Conservation (phyloP, 2,113 vertebrate species). For the Carassius gibelio region DNA sequence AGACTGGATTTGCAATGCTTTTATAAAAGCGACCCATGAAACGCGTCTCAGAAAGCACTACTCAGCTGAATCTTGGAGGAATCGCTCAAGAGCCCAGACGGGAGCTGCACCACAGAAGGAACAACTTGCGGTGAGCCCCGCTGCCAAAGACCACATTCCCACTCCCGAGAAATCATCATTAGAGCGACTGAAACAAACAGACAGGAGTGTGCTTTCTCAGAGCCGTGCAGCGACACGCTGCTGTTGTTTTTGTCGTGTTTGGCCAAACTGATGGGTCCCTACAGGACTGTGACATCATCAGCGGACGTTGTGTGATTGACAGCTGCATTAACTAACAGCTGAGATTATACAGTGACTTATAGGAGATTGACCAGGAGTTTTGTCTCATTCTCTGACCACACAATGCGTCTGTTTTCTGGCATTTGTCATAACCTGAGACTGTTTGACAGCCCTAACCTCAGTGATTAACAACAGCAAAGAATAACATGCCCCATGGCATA, state of each 20-base stretch:
- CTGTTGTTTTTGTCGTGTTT: conserved; percentile 59
- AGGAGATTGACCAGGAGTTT: neutral
- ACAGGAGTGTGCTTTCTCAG: conserved; percentile 48
- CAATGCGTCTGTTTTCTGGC: neutral
- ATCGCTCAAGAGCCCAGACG: neutral
- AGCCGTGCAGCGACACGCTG: conserved; percentile 62
- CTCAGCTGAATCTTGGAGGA: neutral
- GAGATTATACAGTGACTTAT: neutral
- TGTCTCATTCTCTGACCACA: neutral
- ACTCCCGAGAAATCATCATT: conserved; percentile 49
- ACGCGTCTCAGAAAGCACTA: neutral
- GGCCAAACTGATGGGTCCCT: neutral
- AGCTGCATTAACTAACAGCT: neutral
- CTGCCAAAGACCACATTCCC: conserved; percentile 46
- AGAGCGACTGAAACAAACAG: conserved; percentile 42
- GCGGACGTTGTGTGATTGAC: neutral
- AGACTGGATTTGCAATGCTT: neutral
- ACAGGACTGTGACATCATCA: neutral
- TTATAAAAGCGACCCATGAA: neutral
- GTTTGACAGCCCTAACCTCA: neutral
- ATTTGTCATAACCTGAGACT: neutral
- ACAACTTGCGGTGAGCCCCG: conserved; percentile 9
- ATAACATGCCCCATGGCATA: neutral
- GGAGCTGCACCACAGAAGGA: neutral
- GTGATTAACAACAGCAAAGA: neutral